Evolutionary conservation across 2,888 invertebrate species (phyloP).

Genomic region (Dendrolimus houi): DNA sequence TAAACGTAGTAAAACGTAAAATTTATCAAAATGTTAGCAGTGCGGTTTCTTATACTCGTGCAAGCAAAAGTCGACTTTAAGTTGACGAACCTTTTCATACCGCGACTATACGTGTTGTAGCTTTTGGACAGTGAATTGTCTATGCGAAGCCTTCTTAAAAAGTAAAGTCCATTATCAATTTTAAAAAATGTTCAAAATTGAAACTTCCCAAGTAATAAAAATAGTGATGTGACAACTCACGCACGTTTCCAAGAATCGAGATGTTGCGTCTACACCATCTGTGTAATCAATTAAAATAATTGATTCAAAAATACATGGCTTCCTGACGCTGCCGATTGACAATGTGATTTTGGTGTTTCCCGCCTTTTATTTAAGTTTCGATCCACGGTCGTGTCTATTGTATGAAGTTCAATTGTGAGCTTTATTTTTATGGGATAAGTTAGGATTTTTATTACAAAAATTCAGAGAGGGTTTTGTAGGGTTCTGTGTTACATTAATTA

Average conservation of each 20-base stretch:
- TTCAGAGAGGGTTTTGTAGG: not conserved
- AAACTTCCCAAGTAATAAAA: conserved; percentile 9
- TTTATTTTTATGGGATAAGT: conserved; percentile 9
- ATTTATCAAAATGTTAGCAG: too few species aligned
- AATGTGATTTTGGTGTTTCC: conserved; percentile 52
- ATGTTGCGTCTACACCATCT: conserved; percentile 28
- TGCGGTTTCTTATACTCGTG: too few species aligned
- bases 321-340: conserved; percentile 53
- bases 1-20: too few species aligned
- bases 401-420: conserved; percentile 15
- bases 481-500: not conserved
- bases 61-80: too few species aligned
- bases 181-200: conserved; percentile 10
- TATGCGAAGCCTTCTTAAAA: too few species aligned
- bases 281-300: conserved; percentile 71
- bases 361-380: conserved; percentile 28
- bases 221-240: conserved; percentile 27
- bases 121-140: too few species aligned
- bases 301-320: conserved; percentile 67
- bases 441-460: not conserved
- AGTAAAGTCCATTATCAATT: too few species aligned
- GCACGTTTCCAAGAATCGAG: conserved; percentile 23
- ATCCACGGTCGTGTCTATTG: not conserved
- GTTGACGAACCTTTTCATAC: too few species aligned
- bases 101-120: too few species aligned